These are phyloP conservation scores for Lophotis ruficrista DNA, from an alignment of 2,113 vertebrate genomes.

Conservation along the genomic window DNA sequence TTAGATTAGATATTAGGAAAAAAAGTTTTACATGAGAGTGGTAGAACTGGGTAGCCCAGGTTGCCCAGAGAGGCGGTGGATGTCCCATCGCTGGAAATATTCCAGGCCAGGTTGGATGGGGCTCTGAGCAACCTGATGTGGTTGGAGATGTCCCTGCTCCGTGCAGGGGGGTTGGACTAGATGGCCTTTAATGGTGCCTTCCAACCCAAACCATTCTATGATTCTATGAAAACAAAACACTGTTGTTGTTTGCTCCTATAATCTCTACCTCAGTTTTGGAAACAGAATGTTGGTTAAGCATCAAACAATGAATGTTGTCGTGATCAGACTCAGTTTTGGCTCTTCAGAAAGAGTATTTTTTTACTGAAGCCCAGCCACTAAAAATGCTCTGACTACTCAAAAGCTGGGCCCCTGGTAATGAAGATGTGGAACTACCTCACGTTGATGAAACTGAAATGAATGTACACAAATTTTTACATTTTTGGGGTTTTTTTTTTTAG, in stretches of 20 bases:
- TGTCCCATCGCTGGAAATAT: too few relatives aligned
- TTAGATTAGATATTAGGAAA: too few relatives aligned
- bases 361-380: neutral
- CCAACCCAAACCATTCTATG: too few relatives aligned
- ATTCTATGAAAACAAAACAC: neutral
- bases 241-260: neutral
- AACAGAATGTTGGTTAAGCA: neutral
- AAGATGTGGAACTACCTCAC: neutral
- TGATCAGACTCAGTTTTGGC: neutral
- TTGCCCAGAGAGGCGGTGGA: too few relatives aligned
- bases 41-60: too few relatives aligned
- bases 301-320: neutral
- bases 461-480: neutral
- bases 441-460: neutral
- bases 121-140: too few relatives aligned
- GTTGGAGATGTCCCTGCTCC: too few relatives aligned
- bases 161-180: too few relatives aligned
- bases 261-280: neutral
- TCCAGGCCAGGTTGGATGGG: too few relatives aligned
- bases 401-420: neutral
- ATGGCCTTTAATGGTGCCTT: too few relatives aligned
- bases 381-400: neutral
- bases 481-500: neutral
- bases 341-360: neutral
- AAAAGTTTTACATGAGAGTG: too few relatives aligned